Evolutionary conservation across 2,888 invertebrate genomes (phyloP), one percentile per base, ranked within the genome.

Genomic region (Xylocampa areola): DNA sequence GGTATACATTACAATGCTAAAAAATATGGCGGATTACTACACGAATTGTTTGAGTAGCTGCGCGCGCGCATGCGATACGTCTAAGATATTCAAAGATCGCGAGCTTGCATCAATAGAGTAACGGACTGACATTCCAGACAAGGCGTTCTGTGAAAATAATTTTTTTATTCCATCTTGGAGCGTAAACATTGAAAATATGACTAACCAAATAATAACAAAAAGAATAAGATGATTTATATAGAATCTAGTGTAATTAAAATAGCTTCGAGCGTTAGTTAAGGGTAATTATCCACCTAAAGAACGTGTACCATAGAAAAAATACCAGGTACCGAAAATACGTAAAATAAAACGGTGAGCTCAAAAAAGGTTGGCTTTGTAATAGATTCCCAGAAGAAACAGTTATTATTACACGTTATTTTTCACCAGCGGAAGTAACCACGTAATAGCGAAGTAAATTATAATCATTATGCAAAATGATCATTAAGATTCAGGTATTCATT

Each of bases 1-100:
- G 16, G 50, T 55, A 68, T 65, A 71, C 37, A 49, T 74, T 68
- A 73, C 72, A 65, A 37, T 44, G 58, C 45, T 71, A 68, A 74
- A 75, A 75, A n/a, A 79, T 53, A 52, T 57, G 65, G 67, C 66
- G 71, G 67, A 75, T 77, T 74, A 79, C 68, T 74, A 76, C 71
- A 65, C 62, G 70, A 76, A 78, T 75, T 59, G 76, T 67, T 66
- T 45, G 60, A 41, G 61, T 36, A 14, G 50, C 41, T 40, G 68
- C 71, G 72, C 57, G 50, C 69, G 74, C 59, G 77, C 81, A 76
- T 64, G 77, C 80, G 58, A 68, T 61, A 44, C 57, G 30, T 53
- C 57, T 64, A 52, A 76, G 71, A 74, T 74, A 82, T 81, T 75
- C 72, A 47, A 75, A 79, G 68, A 77, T 48, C 63, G 73, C 74